phyloP scores from a whole-genome alignment of 92 coral and sea anemone genomes.

The Porites cylindrica region DNA sequence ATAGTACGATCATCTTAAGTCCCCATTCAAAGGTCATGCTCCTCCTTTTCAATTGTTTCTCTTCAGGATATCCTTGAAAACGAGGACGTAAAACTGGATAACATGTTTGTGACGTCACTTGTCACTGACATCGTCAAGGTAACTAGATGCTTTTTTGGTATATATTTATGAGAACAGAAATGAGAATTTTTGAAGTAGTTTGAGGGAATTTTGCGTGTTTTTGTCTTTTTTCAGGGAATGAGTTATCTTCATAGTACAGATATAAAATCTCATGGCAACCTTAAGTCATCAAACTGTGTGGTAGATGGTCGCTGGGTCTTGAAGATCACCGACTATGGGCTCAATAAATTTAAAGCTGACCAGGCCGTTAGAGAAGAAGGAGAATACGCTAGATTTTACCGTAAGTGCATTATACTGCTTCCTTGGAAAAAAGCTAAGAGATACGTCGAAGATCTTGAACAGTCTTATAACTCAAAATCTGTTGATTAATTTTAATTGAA shows the following conservation, averaged over 20 bases:
- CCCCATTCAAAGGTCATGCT: too few relatives aligned
- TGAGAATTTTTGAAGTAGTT: not conserved
- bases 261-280: conserved; percentile 88
- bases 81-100: conserved; percentile 92
- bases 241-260: conserved; percentile 92
- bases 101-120: conserved; percentile 92
- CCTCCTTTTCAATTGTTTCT: too few relatives aligned
- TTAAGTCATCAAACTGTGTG: conserved; percentile 95
- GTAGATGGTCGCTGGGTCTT: conserved; percentile 99
- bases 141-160: not conserved
- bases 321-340: conserved; percentile 94
- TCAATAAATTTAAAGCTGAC: conserved; percentile 84
- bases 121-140: conserved; percentile 96
- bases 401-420: conserved; percentile 51
- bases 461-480: too few relatives aligned
- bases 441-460: too few relatives aligned
- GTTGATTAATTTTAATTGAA: too few relatives aligned
- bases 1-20: not conserved
- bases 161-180: not conserved
- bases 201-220: not conserved
- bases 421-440: not conserved
- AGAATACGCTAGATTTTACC: conserved; percentile 82
- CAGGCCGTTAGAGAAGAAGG: conserved; percentile 81
- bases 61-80: conserved; percentile 92
- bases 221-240: conserved; percentile 77